A percentile compares a stretch with the other conserved stretches of the same genome.
phyloP scores from a whole-genome alignment of 2,888 invertebrate genomes.

The Philereme vetulata region DNA sequence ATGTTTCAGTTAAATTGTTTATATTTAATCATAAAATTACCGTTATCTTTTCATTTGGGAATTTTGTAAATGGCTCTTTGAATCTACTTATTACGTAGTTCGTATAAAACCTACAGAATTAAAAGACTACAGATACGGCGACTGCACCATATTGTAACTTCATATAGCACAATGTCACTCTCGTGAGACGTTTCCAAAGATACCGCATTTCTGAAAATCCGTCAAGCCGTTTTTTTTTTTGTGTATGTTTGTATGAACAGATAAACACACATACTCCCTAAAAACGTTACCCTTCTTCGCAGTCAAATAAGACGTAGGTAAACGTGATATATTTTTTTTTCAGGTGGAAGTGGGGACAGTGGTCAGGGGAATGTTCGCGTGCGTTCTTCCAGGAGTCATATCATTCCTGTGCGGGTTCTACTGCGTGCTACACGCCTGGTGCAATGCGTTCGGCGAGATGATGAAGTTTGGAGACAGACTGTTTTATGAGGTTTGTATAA shows the following conservation, averaged over 20 bases:
- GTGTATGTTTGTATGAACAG: too few species aligned
- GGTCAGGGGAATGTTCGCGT: constrained; percentile 86
- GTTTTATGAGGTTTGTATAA: constrained; percentile 77
- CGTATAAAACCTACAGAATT: too few species aligned
- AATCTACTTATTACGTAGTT: too few species aligned
- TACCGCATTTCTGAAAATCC: too few species aligned
- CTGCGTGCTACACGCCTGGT: constrained; percentile 94
- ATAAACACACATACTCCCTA: too few species aligned
- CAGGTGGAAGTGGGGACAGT: constrained; percentile 75
- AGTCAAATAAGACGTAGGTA: too few species aligned
- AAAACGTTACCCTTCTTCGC: too few species aligned
- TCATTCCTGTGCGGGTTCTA: constrained; percentile 91
- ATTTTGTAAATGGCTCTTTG: not conserved
- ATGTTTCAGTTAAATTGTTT: constrained; percentile 6
- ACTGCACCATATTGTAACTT: too few species aligned
- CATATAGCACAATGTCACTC: too few species aligned
- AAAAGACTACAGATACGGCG: too few species aligned
- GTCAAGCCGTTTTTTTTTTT: too few species aligned
- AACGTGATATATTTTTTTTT: constrained; percentile 17
- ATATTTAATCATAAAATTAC: constrained; percentile 3
- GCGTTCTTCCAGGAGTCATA: constrained; percentile 89
- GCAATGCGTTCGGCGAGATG: constrained; percentile 95
- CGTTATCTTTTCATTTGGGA: not conserved
- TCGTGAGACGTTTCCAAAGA: too few species aligned
- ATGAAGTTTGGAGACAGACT: constrained; percentile 93